Conservation (phyloP, 1,140 invertebrate genomes). For the Drosophila insularis region DNA sequence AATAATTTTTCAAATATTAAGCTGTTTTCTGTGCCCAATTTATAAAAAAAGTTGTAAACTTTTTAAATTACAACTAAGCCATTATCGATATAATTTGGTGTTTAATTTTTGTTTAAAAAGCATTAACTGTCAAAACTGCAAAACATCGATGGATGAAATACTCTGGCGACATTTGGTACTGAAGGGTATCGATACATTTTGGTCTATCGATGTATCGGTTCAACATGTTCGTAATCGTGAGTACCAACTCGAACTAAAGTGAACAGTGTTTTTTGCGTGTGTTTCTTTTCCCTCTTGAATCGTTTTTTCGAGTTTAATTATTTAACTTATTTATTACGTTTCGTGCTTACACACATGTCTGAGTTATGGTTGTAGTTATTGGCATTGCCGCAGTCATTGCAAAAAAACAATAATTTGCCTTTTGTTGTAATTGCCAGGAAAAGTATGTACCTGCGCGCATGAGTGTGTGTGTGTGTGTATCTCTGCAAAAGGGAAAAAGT, state of each 20-base stretch:
- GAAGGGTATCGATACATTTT: no score
- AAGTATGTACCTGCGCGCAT: constrained; percentile 56
- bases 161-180: no score
- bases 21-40: no score
- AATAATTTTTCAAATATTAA: no score
- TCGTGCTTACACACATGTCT: constrained; percentile 37
- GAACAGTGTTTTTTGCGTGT: constrained; percentile 10
- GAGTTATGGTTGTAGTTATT: constrained; percentile 35
- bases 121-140: no score
- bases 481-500: constrained; percentile 65
- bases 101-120: no score
- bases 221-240: not conserved
- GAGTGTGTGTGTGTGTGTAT: constrained; percentile 46
- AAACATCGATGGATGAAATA: no score
- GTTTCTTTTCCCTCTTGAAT: constrained; percentile 20
- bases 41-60: no score
- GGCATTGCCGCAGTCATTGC: constrained; percentile 22
- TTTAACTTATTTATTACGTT: constrained; percentile 79
- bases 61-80: no score
- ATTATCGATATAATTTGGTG: no score
- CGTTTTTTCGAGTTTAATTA: constrained; percentile 71
- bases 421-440: constrained; percentile 53
- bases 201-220: no score
- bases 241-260: not conserved
- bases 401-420: constrained; percentile 39